Evolutionary conservation across 2,113 vertebrate genomes (phyloP).

Genomic region (Hemibagrus wyckioides): DNA sequence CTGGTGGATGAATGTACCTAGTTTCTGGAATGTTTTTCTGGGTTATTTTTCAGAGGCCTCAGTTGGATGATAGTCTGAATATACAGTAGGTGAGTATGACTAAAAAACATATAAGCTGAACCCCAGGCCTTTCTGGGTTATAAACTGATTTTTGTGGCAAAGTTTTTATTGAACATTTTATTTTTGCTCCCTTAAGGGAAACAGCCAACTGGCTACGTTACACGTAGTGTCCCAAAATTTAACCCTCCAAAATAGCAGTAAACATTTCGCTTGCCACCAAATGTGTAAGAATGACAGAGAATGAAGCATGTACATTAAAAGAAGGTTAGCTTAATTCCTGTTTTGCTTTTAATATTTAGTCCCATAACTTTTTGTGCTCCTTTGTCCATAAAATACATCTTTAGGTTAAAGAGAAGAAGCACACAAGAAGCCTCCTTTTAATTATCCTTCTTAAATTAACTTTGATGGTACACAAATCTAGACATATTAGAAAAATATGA

Average conservation of each 20-base stretch:
- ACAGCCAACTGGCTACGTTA: neutral
- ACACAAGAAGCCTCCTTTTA: neutral
- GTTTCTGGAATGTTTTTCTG: constrained; percentile 52
- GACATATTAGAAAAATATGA: neutral
- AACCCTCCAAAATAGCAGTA: neutral
- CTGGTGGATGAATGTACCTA: constrained; percentile 42
- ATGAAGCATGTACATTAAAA: neutral
- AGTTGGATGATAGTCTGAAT: constrained; percentile 44
- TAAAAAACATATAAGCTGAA: constrained; percentile 6
- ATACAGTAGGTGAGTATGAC: constrained; percentile 41
- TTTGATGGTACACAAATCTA: neutral
- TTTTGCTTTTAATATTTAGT: neutral
- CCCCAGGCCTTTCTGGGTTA: constrained; percentile 38
- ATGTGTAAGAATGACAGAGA: neutral
- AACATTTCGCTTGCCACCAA: neutral
- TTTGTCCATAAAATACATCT: neutral
- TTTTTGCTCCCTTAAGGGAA: constrained; percentile 22
- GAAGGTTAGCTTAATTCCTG: neutral
- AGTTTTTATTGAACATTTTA: constrained; percentile 56
- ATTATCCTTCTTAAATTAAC: neutral
- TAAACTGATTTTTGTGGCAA: constrained; percentile 62
- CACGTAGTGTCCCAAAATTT: neutral
- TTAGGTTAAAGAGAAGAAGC: neutral
- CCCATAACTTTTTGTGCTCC: neutral
- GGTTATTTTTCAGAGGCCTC: constrained; percentile 19